Percentiles rank a stretch among this genome's conserved stretches.
Conservation (phyloP, 2,888 invertebrate species). For the Hirtodrosophila confusa region DNA sequence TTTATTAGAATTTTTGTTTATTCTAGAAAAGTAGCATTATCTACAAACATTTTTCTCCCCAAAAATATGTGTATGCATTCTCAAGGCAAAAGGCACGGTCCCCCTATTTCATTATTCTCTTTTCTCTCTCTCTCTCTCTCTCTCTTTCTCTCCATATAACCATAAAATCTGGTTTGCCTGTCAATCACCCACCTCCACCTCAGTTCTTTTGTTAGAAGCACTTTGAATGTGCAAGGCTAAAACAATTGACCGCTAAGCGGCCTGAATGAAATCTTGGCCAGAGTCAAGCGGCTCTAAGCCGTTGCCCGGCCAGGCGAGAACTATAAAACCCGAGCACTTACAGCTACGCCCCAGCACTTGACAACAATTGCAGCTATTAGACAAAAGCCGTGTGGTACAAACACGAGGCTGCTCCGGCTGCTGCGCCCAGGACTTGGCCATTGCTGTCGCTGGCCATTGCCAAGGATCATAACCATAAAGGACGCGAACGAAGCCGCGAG, state of each 20-base stretch:
- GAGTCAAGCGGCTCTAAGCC: constrained; percentile 20
- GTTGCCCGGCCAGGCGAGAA: constrained; percentile 24
- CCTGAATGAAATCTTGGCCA: constrained; percentile 28
- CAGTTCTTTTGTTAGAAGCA: constrained; percentile 4
- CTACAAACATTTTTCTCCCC: too few relatives aligned
- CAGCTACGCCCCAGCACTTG: constrained; percentile 54
- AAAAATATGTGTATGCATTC: too few relatives aligned
- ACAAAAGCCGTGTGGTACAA: constrained; percentile 33
- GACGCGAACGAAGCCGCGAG: constrained; percentile 58
- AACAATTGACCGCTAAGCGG: constrained; percentile 57
- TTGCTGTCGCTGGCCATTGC: constrained; percentile 24
- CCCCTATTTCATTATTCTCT: too few relatives aligned
- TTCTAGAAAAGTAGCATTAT: too few relatives aligned
- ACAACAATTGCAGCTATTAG: constrained; percentile 66
- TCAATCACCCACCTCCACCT: constrained; percentile 10
- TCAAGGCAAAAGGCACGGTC: background rate
- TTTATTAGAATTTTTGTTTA: too few relatives aligned
- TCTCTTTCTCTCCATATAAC: background rate
- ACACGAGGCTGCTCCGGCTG: constrained; percentile 18
- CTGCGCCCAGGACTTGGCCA: background rate
- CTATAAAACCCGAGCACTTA: constrained; percentile 49
- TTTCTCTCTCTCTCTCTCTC: background rate
- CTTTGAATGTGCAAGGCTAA: constrained; percentile 34
- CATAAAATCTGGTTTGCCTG: background rate
- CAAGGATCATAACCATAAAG: constrained; percentile 50